Conservation (phyloP, 1,140 invertebrate genomes). For the Sinella curviseta region DNA sequence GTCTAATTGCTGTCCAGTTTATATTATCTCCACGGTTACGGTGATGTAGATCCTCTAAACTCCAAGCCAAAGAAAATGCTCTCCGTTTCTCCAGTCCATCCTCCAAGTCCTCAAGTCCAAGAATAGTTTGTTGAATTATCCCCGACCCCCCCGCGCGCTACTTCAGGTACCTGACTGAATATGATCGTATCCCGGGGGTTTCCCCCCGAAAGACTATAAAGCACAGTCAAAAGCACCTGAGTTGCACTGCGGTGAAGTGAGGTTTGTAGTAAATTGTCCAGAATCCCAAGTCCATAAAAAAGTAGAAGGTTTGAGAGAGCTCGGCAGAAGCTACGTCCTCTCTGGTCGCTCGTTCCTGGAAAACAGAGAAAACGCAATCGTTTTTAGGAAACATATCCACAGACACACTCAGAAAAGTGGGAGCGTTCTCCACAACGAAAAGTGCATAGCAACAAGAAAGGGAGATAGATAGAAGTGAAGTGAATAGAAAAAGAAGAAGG, state of each 20-base stretch:
- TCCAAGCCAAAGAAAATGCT: too few species aligned
- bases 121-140: conserved; percentile 22
- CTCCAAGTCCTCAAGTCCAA: too few species aligned
- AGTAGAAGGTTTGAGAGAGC: not conserved
- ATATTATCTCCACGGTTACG: not conserved
- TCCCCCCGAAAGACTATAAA: not conserved
- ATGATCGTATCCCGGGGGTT: not conserved
- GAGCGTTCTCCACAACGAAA: not conserved
- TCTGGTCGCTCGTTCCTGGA: not conserved
- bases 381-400: not conserved
- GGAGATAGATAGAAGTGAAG: too few species aligned
- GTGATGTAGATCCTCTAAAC: too few species aligned
- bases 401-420: not conserved
- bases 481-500: not conserved
- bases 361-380: not conserved
- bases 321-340: not conserved
- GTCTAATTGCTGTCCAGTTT: not conserved
- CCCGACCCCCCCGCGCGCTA: conserved; percentile 80
- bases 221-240: conserved; percentile 70
- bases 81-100: too few species aligned
- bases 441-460: not conserved
- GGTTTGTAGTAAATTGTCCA: not conserved
- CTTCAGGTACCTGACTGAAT: conserved; percentile 93
- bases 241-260: conserved; percentile 53
- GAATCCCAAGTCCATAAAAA: not conserved